Evolutionary conservation across 2,888 invertebrate genomes (phyloP), one percentile per base, ranked within the genome.

Genomic region (Heliconius ethilla): DNA sequence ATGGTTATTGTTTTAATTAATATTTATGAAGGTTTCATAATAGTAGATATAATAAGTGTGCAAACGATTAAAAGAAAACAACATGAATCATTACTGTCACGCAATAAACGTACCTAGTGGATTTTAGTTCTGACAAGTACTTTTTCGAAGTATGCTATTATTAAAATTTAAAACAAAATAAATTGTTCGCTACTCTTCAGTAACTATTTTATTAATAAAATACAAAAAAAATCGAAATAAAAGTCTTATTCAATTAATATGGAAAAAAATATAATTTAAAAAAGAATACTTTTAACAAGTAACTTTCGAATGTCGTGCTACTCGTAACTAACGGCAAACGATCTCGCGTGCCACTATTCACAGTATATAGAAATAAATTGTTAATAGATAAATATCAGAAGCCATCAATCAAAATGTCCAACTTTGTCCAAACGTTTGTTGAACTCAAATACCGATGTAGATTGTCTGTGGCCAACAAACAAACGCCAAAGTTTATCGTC

Each of bases 311-410:
- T 89, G 85, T 86, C 87, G 88, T 89, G 87, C 85, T 76, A 63
- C 63, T 63, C 15, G 63, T 63, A 81, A 79, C 83, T 81, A 82
- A 84, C 84, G 84, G 86, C 85, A 86, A 89, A 86, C 88, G 87
- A 88, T 86, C 87, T 83, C 82, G 82, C 91, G 91, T 92, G 91
- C 81, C 76, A 75, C 81, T 76, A 74, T 86, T 87, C 87, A 83
- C 85, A 87, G 87, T 84, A 89, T 88, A 88, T 90, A 90, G 88
- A 91, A 90, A 90, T 89, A 90, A 87, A 90, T 89, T 87, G 89
- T 78, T 89, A 89, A 82, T 80, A 83, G 83, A 89, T 87, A 89
- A 88, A 87, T 87, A 88, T 85, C 85, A 85, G 85, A 85, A 84
- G 85, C 85, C 89, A 91, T 92, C 90, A 90, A 91, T 91, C 92